Evolutionary conservation across 2,888 invertebrate species (phyloP), one percentile per base, ranked within the genome.

Genomic region (Eubasilissa splendida): DNA sequence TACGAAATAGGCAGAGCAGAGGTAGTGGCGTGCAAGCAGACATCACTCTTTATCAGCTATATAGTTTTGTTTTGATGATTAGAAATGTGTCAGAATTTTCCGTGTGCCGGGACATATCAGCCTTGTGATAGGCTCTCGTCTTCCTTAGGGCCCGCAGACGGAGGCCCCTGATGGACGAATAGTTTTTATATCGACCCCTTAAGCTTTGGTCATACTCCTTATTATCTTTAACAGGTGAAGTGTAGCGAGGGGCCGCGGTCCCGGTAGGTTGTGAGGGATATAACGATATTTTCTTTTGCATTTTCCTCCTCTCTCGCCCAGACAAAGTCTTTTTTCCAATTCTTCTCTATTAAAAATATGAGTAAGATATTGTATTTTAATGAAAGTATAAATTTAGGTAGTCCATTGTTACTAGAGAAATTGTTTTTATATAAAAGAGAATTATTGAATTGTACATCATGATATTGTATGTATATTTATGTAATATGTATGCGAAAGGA

Each of bases 371-470:
- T 77, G 79, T 82, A 82, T 83, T 80, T 75, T 80, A 81, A 71
- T 52, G 68, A 56, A 77, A 76, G 68, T 79, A 79, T 79, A 79
- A 74, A 79, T 76, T 53, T 83, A 83, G 83, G 77, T 83, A 83
- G 83, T 82, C 81, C 81, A 83, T 84, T 84, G 83, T 83, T 84
- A 83, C 81, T 83, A 83, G 83, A 80, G 79, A 82, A 80, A 79
- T 79, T 74, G 80, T 80, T 80, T 80, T 80, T 80, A 77, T 80
- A 77, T 80, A 77, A 76, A 80, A 80, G 80, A 80, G 76, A 77
- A 80, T 80, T 80, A 80, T 80, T 59, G 52, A 65, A 65, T 65
- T 76, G 31, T 65, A 76, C 63, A 76, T 54, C 71, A 73, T 54
- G 50, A 73, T 53, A 70, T 22, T 75, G 42, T 42, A 60, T 75